Percentiles rank a stretch among this genome's conserved stretches.
Conservation (phyloP, 2,888 invertebrate species). For the Bugulina stolonifera region DNA sequence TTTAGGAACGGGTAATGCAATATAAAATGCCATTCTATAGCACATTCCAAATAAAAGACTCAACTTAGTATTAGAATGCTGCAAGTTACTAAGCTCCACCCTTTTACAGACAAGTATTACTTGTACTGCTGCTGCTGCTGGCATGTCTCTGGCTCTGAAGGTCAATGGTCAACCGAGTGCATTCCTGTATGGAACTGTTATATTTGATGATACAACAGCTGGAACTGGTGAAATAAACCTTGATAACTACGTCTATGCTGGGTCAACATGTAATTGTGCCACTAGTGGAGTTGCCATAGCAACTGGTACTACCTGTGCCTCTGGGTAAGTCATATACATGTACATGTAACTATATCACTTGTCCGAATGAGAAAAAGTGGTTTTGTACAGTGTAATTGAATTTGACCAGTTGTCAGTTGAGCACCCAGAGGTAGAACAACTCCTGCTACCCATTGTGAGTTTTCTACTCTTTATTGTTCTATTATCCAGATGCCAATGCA, state of each 20-base stretch:
- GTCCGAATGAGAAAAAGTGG: not conserved
- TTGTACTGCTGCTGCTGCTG: not conserved
- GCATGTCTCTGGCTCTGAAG: not conserved
- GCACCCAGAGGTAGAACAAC: too few relatives aligned
- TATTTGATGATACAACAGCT: too few relatives aligned
- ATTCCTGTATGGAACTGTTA: not conserved
- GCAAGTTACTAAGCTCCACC: too few relatives aligned
- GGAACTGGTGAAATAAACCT: not conserved
- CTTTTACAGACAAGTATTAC: not conserved
- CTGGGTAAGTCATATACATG: too few relatives aligned
- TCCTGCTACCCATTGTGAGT: too few relatives aligned
- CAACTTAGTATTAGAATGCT: too few relatives aligned
- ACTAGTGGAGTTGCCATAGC: not conserved
- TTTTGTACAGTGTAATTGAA: not conserved
- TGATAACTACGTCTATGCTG: not conserved
- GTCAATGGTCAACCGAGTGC: slow-evolving; percentile 16
- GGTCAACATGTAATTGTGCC: not conserved
- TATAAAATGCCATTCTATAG: too few relatives aligned
- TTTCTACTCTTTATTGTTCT: not conserved
- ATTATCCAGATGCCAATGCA: slow-evolving; percentile 7
- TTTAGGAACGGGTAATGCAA: too few relatives aligned
- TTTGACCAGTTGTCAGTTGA: too few relatives aligned
- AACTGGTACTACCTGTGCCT: not conserved
- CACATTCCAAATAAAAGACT: too few relatives aligned
- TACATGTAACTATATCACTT: too few relatives aligned